phyloP scores from a whole-genome alignment of 2,797 vertebrate genomes.

The Cirrhinus molitorella region DNA sequence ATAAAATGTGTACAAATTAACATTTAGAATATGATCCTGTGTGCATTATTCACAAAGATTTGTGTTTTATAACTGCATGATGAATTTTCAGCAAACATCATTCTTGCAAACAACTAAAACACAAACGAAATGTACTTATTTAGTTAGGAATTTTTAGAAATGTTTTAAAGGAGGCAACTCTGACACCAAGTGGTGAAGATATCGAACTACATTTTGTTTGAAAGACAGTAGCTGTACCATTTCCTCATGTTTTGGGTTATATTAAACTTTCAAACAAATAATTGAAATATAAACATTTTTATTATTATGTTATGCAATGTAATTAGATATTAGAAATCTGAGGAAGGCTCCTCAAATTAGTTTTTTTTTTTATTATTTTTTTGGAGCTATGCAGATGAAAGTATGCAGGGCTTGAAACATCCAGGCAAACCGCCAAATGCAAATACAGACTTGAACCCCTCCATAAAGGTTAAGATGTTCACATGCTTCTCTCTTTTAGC shows the following conservation, averaged over 20 bases:
- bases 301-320: not conserved
- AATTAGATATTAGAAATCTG: not conserved
- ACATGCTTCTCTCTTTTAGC: slow-evolving; percentile 77
- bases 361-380: not conserved
- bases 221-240: not conserved
- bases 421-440: slow-evolving; percentile 83
- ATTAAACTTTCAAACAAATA: not conserved
- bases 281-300: not conserved
- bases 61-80: not conserved
- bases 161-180: slow-evolving; percentile 69
- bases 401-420: slow-evolving; percentile 68
- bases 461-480: slow-evolving; percentile 86
- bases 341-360: not conserved
- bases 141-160: not conserved
- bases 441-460: slow-evolving; percentile 78
- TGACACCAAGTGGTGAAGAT: slow-evolving; percentile 78
- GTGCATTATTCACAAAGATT: not conserved
- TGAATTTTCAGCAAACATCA: not conserved
- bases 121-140: not conserved
- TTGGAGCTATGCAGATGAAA: slow-evolving; percentile 13
- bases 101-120: not conserved
- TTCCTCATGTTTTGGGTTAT: not conserved
- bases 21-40: not conserved
- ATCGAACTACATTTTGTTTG: slow-evolving; percentile 59
- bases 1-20: too few species aligned